A percentile compares a stretch with the other conserved stretches of the same genome.
Conservation (phyloP, 2,113 vertebrate species). For the Chiloscyllium plagiosum region DNA sequence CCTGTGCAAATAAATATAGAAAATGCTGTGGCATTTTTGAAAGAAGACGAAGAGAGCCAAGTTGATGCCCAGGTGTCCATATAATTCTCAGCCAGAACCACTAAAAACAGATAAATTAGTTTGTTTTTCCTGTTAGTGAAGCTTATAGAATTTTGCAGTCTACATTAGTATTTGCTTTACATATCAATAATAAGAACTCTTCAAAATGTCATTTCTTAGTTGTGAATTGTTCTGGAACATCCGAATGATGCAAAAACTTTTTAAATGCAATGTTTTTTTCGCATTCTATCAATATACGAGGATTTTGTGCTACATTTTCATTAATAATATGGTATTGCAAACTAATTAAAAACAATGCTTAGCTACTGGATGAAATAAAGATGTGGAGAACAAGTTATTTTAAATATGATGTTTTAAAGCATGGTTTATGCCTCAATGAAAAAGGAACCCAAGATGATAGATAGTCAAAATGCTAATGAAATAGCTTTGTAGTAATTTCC, state of each 20-base stretch:
- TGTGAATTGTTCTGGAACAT: neutral
- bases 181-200: neutral
- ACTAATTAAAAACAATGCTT: neutral
- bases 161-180: neutral
- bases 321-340: neutral
- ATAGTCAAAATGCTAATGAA: neutral
- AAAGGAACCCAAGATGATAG: neutral
- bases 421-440: neutral
- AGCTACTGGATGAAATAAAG: neutral
- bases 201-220: neutral
- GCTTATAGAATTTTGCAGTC: neutral
- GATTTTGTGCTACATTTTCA: neutral
- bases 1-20: neutral
- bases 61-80: neutral
- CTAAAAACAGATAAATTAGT: neutral
- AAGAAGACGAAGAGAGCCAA: neutral
- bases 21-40: neutral
- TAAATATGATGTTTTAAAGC: neutral
- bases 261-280: neutral
- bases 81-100: neutral
- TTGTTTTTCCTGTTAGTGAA: neutral
- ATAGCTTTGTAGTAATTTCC: neutral
- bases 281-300: neutral
- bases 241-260: neutral
- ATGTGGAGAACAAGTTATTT: neutral